Evolutionary conservation across 1,140 invertebrate genomes (phyloP).

Genomic region (Drosophila trapezifrons): DNA sequence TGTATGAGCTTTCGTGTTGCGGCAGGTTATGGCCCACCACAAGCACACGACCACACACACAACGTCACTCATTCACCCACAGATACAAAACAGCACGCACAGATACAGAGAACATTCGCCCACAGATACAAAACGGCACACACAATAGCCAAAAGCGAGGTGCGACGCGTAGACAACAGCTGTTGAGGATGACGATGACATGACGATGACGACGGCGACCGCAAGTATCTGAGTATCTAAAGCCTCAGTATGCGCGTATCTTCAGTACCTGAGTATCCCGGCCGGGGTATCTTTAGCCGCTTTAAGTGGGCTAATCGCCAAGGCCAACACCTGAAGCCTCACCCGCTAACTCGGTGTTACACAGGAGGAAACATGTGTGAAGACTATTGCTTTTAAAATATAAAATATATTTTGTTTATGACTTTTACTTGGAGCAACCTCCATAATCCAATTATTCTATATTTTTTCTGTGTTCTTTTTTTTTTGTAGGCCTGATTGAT

Average conservation of each 20-base stretch:
- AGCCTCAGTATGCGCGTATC: neutral
- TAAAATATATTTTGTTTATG: too few species aligned
- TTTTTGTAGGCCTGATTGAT: neutral
- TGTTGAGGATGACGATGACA: conserved; percentile 38
- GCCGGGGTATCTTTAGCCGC: conserved; percentile 8
- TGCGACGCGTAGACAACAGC: conserved; percentile 60
- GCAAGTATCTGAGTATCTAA: conserved; percentile 34
- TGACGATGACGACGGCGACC: conserved; percentile 61
- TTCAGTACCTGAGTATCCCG: neutral
- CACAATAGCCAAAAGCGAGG: conserved; percentile 67
- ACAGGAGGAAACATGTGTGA: too few species aligned
- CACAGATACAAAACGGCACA: conserved; percentile 32
- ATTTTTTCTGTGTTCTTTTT: neutral
- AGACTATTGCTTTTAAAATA: neutral
- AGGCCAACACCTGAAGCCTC: neutral
- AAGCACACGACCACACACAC: conserved; percentile 43
- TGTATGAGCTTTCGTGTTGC: conserved; percentile 60
- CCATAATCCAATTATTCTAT: neutral
- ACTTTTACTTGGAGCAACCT: neutral
- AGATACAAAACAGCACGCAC: conserved; percentile 31
- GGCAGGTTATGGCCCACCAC: conserved; percentile 72
- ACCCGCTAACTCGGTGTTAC: too few species aligned
- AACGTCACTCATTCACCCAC: conserved; percentile 40
- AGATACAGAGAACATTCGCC: conserved; percentile 20
- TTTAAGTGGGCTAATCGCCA: conserved; percentile 35